A percentile compares a stretch with the other conserved stretches of the same genome.
These are phyloP conservation scores for Lophura nycthemera DNA, from an alignment of 2,113 vertebrate species.

Conservation along the genomic window DNA sequence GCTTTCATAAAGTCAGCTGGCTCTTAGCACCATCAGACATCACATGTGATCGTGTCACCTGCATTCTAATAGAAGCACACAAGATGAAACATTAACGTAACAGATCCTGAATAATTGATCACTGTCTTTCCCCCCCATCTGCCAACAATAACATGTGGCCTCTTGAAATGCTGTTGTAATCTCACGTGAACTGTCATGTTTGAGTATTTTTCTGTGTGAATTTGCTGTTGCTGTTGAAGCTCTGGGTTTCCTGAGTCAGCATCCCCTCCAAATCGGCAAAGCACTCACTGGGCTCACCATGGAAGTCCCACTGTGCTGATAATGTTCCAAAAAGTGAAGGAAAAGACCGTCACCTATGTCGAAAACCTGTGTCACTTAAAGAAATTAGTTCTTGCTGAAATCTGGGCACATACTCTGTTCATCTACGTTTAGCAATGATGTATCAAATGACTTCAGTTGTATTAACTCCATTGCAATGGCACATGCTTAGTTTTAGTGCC, in stretches of 20 bases:
- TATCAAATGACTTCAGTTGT: background rate
- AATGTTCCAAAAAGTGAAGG: background rate
- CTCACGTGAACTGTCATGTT: background rate
- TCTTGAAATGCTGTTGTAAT: background rate
- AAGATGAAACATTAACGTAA: background rate
- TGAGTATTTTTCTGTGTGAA: background rate
- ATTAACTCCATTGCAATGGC: fast-evolving
- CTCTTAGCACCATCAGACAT: background rate
- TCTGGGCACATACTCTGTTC: fast-evolving
- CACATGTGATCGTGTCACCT: fast-evolving
- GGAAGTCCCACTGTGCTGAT: background rate
- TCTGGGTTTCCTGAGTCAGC: background rate
- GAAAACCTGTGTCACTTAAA: background rate
- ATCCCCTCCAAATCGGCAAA: background rate
- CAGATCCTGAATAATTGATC: background rate
- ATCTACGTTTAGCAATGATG: background rate
- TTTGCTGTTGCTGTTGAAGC: background rate
- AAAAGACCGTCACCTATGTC: background rate
- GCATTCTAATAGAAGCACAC: background rate
- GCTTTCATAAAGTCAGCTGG: background rate
- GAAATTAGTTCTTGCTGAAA: background rate
- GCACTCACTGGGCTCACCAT: background rate
- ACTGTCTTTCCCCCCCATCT: background rate
- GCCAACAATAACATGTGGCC: background rate
- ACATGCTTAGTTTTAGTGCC: background rate